phyloP scores from a whole-genome alignment of 2,113 vertebrate species.

The Caracal caracal region DNA sequence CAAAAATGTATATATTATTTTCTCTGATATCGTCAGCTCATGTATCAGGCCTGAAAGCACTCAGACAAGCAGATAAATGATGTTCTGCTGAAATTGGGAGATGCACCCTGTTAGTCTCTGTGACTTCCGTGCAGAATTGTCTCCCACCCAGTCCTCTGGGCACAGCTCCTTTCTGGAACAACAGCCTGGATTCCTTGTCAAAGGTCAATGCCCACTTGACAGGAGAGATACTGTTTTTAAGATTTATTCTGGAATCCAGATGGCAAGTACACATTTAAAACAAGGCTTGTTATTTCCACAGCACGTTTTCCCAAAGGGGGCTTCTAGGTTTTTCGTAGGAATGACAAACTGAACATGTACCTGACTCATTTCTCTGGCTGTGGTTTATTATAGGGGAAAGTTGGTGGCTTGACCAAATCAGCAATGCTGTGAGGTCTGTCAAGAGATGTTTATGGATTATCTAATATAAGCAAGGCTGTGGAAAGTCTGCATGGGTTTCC shows the following conservation, averaged over 20 bases:
- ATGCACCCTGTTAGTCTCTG: neutral
- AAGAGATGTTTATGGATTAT: neutral
- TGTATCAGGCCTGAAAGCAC: slow-evolving; percentile 8
- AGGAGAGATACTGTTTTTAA: neutral
- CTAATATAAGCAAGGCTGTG: neutral
- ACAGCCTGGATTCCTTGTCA: neutral
- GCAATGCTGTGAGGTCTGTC: neutral
- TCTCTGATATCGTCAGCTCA: neutral
- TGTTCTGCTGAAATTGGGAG: neutral
- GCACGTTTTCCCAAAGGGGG: neutral
- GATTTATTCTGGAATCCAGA: neutral
- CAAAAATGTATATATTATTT: neutral
- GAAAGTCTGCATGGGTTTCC: neutral
- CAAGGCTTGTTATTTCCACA: neutral
- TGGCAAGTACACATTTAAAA: neutral
- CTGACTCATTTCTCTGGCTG: neutral
- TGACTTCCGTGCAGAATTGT: neutral
- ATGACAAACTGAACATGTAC: neutral
- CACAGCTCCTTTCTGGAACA: neutral
- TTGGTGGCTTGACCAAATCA: neutral
- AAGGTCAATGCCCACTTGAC: neutral
- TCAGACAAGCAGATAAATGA: slow-evolving; percentile 13
- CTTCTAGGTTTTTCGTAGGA: neutral
- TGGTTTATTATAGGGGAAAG: neutral
- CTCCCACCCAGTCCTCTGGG: neutral